Conservation (phyloP, 2,113 vertebrate genomes). For the Equus quagga region DNA sequence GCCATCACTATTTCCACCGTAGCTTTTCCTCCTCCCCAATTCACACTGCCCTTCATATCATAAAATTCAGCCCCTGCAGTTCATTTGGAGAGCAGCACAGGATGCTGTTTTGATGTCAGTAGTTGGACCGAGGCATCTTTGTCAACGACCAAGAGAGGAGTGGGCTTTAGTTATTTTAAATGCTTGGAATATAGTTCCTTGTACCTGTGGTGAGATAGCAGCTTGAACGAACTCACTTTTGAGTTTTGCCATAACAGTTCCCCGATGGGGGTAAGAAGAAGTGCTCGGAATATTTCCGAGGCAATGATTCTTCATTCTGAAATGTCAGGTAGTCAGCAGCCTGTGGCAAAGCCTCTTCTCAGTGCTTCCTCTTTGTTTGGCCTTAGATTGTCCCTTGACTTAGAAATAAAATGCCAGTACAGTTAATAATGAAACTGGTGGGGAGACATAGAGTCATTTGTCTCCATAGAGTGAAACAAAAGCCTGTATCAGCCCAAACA, state of each 20-base stretch:
- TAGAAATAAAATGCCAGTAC: conserved; percentile 69
- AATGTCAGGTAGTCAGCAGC: conserved; percentile 69
- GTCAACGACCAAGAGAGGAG: background rate
- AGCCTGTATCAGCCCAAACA: conserved; percentile 40
- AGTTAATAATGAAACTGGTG: conserved; percentile 63
- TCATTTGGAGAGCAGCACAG: background rate
- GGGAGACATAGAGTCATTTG: conserved; percentile 57
- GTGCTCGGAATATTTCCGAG: background rate
- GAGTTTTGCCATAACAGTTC: background rate
- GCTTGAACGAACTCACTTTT: background rate
- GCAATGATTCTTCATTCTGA: conserved; percentile 72
- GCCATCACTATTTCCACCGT: background rate
- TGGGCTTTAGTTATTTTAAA: background rate
- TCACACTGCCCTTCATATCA: background rate
- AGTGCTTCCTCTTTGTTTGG: conserved; percentile 55
- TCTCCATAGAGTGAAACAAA: conserved; percentile 66
- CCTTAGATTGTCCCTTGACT: conserved; percentile 64
- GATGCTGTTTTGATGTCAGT: background rate
- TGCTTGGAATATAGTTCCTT: background rate
- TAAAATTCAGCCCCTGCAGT: background rate
- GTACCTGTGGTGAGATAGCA: background rate
- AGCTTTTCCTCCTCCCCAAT: background rate
- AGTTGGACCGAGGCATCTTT: background rate
- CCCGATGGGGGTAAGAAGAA: background rate
- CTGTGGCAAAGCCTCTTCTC: conserved; percentile 50